Evolutionary conservation across 2,113 vertebrate species (phyloP).

Genomic region (Gallinago undulata): DNA sequence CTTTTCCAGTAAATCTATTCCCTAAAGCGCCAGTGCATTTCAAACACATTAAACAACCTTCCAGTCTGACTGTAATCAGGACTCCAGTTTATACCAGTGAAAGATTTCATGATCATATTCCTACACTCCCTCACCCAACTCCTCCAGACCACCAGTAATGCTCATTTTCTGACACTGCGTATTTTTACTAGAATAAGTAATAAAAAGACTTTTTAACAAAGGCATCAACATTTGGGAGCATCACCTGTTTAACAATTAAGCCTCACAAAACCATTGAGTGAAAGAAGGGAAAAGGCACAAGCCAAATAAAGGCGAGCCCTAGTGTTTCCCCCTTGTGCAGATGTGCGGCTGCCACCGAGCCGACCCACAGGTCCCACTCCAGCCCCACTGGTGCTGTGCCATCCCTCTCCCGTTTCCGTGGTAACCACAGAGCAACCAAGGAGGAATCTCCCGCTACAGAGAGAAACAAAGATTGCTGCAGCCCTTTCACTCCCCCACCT

Average conservation of each 20-base stretch:
- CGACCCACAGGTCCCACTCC: neutral
- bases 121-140: neutral
- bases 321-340: too few relatives aligned
- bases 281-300: neutral
- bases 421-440: slow-evolving; percentile 60
- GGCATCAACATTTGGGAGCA: neutral
- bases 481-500: slow-evolving; percentile 31
- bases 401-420: slow-evolving; percentile 58
- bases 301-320: neutral
- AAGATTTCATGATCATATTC: neutral
- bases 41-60: neutral
- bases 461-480: slow-evolving; percentile 45
- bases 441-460: slow-evolving; percentile 14
- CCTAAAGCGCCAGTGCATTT: neutral
- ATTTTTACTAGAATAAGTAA: neutral
- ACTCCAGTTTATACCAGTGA: neutral
- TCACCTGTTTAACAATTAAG: neutral
- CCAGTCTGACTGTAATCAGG: neutral
- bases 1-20: neutral
- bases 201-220: neutral
- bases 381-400: neutral
- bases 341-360: neutral
- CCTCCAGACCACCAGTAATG: neutral
- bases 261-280: neutral
- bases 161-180: neutral